Evolutionary conservation across 2,888 invertebrate genomes (phyloP).

Genomic region (Ormyrus labotus): DNA sequence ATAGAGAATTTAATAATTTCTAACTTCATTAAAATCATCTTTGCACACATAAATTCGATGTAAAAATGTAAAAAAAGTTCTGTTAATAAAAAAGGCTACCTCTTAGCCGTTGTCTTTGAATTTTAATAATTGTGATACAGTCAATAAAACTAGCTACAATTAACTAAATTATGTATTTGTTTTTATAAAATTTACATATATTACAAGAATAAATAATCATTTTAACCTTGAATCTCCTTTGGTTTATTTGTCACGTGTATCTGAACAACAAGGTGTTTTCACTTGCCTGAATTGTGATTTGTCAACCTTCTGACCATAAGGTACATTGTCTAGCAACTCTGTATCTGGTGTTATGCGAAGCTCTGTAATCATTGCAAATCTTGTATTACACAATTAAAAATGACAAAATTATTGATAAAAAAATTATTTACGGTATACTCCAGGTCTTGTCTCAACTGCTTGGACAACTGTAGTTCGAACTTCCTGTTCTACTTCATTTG

Average conservation of each 20-base stretch:
- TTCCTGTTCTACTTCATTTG: constrained; percentile 83
- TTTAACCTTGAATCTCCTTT: not conserved
- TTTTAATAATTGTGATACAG: not conserved
- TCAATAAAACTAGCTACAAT: constrained; percentile 4
- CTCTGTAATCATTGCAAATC: constrained; percentile 76
- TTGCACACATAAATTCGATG: constrained; percentile 20
- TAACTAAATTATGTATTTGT: not conserved
- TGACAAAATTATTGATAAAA: constrained; percentile 3
- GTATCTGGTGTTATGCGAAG: constrained; percentile 81
- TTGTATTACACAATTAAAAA: not conserved
- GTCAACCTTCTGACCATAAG: constrained; percentile 62
- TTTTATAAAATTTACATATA: constrained; percentile 19
- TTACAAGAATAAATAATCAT: constrained; percentile 20
- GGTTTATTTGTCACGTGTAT: constrained; percentile 46
- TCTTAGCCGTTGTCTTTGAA: not conserved
- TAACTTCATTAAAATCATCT: constrained; percentile 33
- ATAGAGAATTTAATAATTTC: constrained; percentile 9
- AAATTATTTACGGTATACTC: constrained; percentile 79
- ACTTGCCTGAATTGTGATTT: constrained; percentile 46
- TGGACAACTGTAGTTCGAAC: constrained; percentile 85
- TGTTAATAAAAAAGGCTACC: constrained; percentile 47
- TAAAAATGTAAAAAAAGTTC: constrained; percentile 41
- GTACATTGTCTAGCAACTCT: constrained; percentile 81
- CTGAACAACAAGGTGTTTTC: constrained; percentile 45
- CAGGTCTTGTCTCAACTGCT: constrained; percentile 82